Conservation (phyloP, 2,888 invertebrate genomes). For the Tiliacea citrago region DNA sequence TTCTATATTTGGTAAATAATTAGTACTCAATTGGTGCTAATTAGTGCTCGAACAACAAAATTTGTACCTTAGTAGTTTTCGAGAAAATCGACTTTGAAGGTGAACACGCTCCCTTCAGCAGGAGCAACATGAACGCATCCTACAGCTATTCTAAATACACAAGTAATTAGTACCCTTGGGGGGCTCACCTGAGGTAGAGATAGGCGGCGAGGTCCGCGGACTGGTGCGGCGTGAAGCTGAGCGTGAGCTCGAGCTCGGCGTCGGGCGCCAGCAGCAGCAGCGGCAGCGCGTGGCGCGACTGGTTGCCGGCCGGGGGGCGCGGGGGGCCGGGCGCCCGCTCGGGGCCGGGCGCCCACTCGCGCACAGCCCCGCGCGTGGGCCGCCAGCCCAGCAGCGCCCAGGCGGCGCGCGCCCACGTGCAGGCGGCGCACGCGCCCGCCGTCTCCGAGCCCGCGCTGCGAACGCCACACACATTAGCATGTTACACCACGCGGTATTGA, state of each 20-base stretch:
- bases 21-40: too few species aligned
- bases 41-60: too few species aligned
- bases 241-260: constrained; percentile 85
- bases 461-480: too few species aligned
- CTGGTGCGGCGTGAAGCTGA: constrained; percentile 86
- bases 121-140: too few species aligned
- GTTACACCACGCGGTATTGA: too few species aligned
- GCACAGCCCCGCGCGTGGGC: constrained; percentile 63
- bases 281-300: constrained; percentile 60
- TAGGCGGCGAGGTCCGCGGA: constrained; percentile 85
- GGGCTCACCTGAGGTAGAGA: constrained; percentile 86
- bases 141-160: too few species aligned
- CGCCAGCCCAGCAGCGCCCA: constrained; percentile 77
- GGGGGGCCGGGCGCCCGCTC: constrained; percentile 59
- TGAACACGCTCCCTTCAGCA: too few species aligned
- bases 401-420: constrained; percentile 69
- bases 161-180: too few species aligned
- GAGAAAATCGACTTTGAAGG: too few species aligned
- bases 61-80: too few species aligned
- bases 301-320: constrained; percentile 41
- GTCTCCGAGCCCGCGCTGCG: constrained; percentile 40
- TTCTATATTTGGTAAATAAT: too few species aligned
- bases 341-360: constrained; percentile 50
- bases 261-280: constrained; percentile 90
- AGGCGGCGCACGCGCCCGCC: constrained; percentile 55